Percentiles rank a stretch among this genome's conserved stretches.
Evolutionary conservation across 2,113 vertebrate genomes (phyloP).

Genomic region (Protobothrops mucrosquamatus): DNA sequence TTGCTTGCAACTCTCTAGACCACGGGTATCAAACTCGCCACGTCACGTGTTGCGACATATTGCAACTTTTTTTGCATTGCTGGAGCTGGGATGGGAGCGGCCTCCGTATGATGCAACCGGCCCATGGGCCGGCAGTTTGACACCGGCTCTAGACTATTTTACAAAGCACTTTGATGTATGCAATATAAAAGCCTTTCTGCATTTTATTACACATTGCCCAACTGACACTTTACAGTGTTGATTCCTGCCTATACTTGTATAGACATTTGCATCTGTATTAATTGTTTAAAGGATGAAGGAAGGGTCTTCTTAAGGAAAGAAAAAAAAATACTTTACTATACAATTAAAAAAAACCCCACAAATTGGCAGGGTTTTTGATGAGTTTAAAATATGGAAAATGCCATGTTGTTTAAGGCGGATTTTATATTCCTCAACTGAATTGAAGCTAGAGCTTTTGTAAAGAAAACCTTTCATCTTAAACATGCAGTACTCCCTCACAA

Average conservation of each 20-base stretch:
- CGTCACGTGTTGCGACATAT: no score
- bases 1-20: not conserved
- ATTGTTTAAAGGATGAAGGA: slow-evolving; percentile 47
- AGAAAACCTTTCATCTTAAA: slow-evolving; percentile 67
- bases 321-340: slow-evolving; percentile 11
- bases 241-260: slow-evolving; percentile 30
- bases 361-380: slow-evolving; percentile 47
- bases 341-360: slow-evolving; percentile 20
- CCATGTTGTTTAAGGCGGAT: slow-evolving; percentile 61
- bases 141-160: not conserved
- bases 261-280: slow-evolving; percentile 27
- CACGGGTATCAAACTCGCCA: no score
- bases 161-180: slow-evolving; percentile 17
- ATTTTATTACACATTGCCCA: slow-evolving; percentile 32
- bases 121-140: no score
- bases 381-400: slow-evolving; percentile 60
- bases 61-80: no score
- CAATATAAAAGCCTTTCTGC: slow-evolving; percentile 22
- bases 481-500: slow-evolving; percentile 64
- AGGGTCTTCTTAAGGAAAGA: slow-evolving; percentile 8
- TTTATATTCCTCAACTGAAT: slow-evolving; percentile 62
- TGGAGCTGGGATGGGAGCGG: no score
- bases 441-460: slow-evolving; percentile 64
- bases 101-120: no score
- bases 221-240: slow-evolving; percentile 34